Percentiles rank a stretch among this genome's conserved stretches.
Evolutionary conservation across 2,797 vertebrate species (phyloP).

Genomic region (Clamator glandarius): DNA sequence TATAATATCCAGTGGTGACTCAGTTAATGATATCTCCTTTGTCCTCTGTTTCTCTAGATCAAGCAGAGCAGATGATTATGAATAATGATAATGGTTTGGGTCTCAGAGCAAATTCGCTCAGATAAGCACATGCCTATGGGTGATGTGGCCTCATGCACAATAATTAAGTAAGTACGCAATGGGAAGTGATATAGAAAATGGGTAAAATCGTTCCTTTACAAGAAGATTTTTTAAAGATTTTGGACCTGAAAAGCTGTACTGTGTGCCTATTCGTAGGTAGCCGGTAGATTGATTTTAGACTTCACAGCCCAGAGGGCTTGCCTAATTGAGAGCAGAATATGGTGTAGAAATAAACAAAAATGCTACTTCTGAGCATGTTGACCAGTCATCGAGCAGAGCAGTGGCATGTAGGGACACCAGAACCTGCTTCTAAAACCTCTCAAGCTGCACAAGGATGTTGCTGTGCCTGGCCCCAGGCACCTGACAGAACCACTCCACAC

Average conservation of each 20-base stretch:
- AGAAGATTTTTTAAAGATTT: neutral
- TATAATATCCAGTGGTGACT: conserved; percentile 45
- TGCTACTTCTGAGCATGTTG: neutral
- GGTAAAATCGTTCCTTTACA: conserved; percentile 13
- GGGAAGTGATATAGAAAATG: conserved; percentile 34
- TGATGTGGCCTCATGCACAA: conserved; percentile 29
- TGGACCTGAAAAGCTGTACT: neutral
- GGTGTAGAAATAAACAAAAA: neutral
- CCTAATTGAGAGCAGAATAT: neutral
- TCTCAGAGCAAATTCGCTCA: conserved; percentile 43
- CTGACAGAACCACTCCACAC: neutral
- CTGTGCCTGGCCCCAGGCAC: neutral
- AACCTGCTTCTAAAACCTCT: neutral
- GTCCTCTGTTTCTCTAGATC: conserved; percentile 54
- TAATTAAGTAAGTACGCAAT: conserved; percentile 5
- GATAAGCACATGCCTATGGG: conserved; percentile 32
- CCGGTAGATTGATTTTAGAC: neutral
- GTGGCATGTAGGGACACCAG: neutral
- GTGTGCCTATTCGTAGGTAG: neutral
- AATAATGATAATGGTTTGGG: conserved; percentile 47
- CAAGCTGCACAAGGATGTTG: rapidly evolving
- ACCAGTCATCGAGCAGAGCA: rapidly evolving
- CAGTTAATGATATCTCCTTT: conserved; percentile 55
- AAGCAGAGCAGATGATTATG: conserved; percentile 63
- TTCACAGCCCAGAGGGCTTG: neutral